Evolutionary conservation across 2,888 invertebrate species (phyloP), one percentile per base, ranked within the genome.

Genomic region (Endotricha flammealis): DNA sequence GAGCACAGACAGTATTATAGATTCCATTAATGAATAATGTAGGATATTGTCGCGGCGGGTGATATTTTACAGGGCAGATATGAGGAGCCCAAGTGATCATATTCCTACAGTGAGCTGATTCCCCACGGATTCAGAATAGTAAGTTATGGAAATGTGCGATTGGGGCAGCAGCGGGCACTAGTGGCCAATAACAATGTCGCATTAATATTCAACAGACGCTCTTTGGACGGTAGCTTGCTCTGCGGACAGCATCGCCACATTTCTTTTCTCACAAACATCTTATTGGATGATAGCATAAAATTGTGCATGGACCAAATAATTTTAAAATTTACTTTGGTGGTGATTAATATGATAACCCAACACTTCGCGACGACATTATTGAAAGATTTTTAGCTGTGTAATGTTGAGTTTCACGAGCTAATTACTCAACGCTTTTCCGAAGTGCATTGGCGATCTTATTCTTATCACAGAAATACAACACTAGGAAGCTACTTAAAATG

Each of bases 61-160:
- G 52, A 72, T n/a, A n/a, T 63, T 77, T 72, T 70, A 72, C 64
- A 68, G 70, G 69, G 62, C 60, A 67, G 64, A 74, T 72, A 74
- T 73, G 70, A 70, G 69, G 68, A 62, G 65, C 53, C 59, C 66
- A 62, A 73, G 66, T 70, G 70, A 76, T 80, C 68, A 77, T 82
- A 79, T 81, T 80, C 65, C 66, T 74, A 76, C 69, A 73, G 73
- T 62, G 76, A 73, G 73, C 71, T 73, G 80, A 80, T 78, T 79
- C 81, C 77, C 81, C 74, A 70, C 72, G 81, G 81, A 81, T 81
- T 70, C 76, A 71, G 85, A 80, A 86, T 86, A 86, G 82, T 86
- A 86, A 86, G 81, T 85, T 86, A 86, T 85, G 85, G 82, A 79
- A 86, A 86, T 85, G 77, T 69, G 78, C 82, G 83, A 79, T 81